Evolutionary conservation across 30 jellyfish, hydroid and myxozoan species (phyloP), one percentile per base, ranked within the genome.

Genomic region (Turritopsis rubra): DNA sequence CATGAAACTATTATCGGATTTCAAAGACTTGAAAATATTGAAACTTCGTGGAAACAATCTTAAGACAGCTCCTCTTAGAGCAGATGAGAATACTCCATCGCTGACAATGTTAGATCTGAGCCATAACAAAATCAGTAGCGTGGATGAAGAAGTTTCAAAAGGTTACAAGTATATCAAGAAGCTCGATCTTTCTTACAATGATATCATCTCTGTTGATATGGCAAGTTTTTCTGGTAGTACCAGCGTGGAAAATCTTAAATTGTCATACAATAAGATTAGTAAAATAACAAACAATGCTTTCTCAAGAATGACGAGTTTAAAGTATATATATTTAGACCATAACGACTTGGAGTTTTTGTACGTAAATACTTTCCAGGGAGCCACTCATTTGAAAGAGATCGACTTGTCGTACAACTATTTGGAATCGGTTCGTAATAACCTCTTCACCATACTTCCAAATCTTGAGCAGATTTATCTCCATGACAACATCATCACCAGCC

Each of bases 401-500:
- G 65, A 74, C 21, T 26, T 74, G 65, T 26, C 82, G 28, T 8
- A 74, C 23, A 74, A 74, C 65, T 0, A 74, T 27, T 30, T 74
- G 17, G 65, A 74, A 0, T 21, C 26, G 7, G 21, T 74, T 16
- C 82, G 82, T 9, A 74, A 74, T n/a, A 72, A 29, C 53, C 65
- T 74, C 26, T n/a, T 74, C 16, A 7, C 53, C 9, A 16, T 13
- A n/a, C 31, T 74, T 8, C 60, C 26, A 23, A n/a, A 26, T 23
- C 31, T 74, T 27, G 20, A 26, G 17, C 54, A 74, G 7, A 23
- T 74, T 21, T 24, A 23, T 30, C 60, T 74, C 54, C 53, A 74
- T n/a, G 60, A 74, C 82, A 74, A 74, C 60, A 23, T 26, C 82
- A 74, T 74, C 53, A 7, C 73, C 9, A 74, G 54, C 24, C 65